Conservation (phyloP, 1,140 invertebrate species). For the Marisa cornuarietis region DNA sequence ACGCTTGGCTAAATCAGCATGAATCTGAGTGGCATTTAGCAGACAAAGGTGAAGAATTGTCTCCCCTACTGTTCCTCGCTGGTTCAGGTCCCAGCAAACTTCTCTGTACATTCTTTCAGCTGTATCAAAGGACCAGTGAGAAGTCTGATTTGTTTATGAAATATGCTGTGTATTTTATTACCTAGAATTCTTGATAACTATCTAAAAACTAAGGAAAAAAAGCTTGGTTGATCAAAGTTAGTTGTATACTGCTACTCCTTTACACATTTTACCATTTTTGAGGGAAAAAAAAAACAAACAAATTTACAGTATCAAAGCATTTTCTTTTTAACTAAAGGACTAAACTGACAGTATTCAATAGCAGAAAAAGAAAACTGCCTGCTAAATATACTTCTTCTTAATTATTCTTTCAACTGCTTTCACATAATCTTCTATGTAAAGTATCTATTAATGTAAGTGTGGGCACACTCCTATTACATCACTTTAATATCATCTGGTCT, state of each 20-base stretch:
- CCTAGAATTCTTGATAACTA: background rate
- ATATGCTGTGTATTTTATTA: background rate
- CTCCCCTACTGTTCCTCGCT: conserved; percentile 95
- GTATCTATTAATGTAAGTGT: too few relatives aligned
- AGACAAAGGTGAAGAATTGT: conserved; percentile 93
- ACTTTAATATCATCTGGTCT: too few relatives aligned
- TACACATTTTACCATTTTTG: too few relatives aligned
- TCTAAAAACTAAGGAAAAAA: background rate
- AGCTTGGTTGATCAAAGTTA: background rate
- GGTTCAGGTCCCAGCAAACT: conserved; percentile 91
- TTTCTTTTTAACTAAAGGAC: too few relatives aligned
- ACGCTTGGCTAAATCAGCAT: conserved; percentile 92
- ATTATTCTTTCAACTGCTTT: too few relatives aligned
- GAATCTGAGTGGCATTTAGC: conserved; percentile 87
- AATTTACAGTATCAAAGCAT: too few relatives aligned
- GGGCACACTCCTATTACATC: too few relatives aligned
- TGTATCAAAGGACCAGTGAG: conserved; percentile 35
- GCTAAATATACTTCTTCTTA: too few relatives aligned
- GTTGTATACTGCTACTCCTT: background rate
- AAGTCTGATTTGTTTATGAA: conserved; percentile 6
- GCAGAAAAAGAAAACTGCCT: too few relatives aligned
- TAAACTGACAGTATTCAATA: too few relatives aligned
- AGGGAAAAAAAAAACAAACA: too few relatives aligned
- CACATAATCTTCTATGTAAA: too few relatives aligned
- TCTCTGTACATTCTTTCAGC: conserved; percentile 76